phyloP scores from a whole-genome alignment of 1,140 invertebrate genomes.

The Drosophila novamexicana region DNA sequence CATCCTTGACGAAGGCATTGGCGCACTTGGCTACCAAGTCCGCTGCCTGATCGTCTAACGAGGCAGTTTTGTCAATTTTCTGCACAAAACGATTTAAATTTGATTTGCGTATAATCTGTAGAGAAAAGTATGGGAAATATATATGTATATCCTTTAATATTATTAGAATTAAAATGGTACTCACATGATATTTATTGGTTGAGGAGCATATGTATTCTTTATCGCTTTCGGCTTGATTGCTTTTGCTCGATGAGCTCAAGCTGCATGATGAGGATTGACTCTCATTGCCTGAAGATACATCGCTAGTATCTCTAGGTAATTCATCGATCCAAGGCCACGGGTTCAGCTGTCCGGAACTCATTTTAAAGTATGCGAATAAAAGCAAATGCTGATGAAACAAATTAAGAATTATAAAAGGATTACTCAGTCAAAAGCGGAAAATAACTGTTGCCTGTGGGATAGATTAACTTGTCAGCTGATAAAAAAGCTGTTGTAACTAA shows the following conservation, averaged over 20 bases:
- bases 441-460: too few species aligned
- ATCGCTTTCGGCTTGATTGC: slow-evolving; percentile 26
- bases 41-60: slow-evolving; percentile 52
- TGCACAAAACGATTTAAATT: slow-evolving; percentile 45
- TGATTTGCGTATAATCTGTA: slow-evolving; percentile 36
- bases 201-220: slow-evolving; percentile 12
- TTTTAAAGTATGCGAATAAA: background rate
- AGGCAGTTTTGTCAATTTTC: slow-evolving; percentile 23
- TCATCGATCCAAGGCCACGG: slow-evolving; percentile 18
- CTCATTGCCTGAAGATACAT: slow-evolving; percentile 36
- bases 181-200: slow-evolving; percentile 38
- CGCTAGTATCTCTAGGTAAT: slow-evolving; percentile 36
- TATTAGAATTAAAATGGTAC: background rate
- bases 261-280: slow-evolving; percentile 22
- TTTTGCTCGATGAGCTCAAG: slow-evolving; percentile 34
- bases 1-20: slow-evolving; percentile 45
- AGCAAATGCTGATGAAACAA: background rate
- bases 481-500: background rate
- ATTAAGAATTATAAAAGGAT: background rate
- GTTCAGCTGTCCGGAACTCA: background rate
- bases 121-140: background rate
- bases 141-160: too few species aligned
- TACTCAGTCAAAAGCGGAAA: too few species aligned
- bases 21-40: slow-evolving; percentile 47
- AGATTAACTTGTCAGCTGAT: background rate